Evolutionary conservation across 1,140 invertebrate genomes (phyloP), one percentile per base, ranked within the genome.

Genomic region (Drosophila pseudoobscura): DNA sequence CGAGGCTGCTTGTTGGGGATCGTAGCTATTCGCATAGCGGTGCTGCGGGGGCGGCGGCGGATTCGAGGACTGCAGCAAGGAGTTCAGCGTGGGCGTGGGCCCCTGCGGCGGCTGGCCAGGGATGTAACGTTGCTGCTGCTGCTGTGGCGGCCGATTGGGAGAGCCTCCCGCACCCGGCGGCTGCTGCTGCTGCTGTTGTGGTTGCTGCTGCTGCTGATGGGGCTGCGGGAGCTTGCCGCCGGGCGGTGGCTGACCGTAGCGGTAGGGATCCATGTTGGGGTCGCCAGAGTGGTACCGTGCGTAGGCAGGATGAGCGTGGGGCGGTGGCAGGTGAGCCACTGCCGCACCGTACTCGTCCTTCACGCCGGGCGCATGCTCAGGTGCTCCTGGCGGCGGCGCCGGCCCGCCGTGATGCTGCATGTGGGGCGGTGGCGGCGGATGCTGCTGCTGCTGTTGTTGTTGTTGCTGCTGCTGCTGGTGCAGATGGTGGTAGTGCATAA

Each of bases 41-140:
- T 87, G 91, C 76, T 89, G 91, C 63, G 91, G 92, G 71, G 68
- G 92, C 71, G 92, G 94, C 64, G 93, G 93, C 69, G 93, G 93
- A 90, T 95, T 94, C 68, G 96, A 96, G 35, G 96, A 95, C 92
- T 97, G 96, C 41, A 98, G 93, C 78, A 98, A 92, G 82, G 97
- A 97, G 92, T 98, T 98, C 59, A 98, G 93, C 29, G 97, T 98
- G 49, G 97, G 97, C 46, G 97, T 98, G 15, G 97, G 97, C 50
- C 97, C 96, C 63, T 95, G 95, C 55, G 96, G 95, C 45, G 90
- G 89, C 50, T 91, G 91, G n/a, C 91, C 91, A 13, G 90, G 90
- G 64, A 91, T 91, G 69, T 91, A 91, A 5, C 90, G 80, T 57
- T 92, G 80, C 69, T 88, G 89, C 29, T 87, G 80, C 46, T 90